Evolutionary conservation across 2,797 vertebrate species (phyloP).

Genomic region (Chaetodon trifasciatus): DNA sequence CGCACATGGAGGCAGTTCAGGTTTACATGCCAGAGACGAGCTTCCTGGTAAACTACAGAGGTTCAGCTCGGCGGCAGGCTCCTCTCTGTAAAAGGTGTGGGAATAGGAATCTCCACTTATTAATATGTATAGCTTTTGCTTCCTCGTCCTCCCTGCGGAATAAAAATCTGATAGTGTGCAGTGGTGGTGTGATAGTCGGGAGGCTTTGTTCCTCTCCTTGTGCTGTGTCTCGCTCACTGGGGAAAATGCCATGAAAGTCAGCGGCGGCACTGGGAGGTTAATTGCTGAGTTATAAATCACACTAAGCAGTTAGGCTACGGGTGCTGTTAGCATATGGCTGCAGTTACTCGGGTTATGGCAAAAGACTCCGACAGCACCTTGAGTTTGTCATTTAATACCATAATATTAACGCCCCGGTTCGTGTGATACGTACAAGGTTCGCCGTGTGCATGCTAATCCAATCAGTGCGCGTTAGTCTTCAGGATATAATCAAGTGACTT

Average conservation of each 20-base stretch:
- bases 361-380: background rate
- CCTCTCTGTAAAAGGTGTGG: conserved; percentile 39
- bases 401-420: background rate
- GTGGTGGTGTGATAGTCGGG: conserved; percentile 25
- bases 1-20: conserved; percentile 19
- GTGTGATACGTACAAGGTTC: background rate
- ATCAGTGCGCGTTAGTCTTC: conserved; percentile 5
- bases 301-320: conserved; percentile 43
- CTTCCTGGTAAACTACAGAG: conserved; percentile 25
- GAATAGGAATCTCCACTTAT: conserved; percentile 57
- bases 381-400: conserved; percentile 16
- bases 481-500: conserved; percentile 18
- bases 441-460: conserved; percentile 7
- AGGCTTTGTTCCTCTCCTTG: conserved; percentile 48
- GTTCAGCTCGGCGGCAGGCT: conserved; percentile 18
- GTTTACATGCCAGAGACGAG: conserved; percentile 14
- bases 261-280: conserved; percentile 65
- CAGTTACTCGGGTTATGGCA: conserved; percentile 24
- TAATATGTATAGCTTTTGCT: conserved; percentile 72
- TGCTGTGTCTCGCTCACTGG: conserved; percentile 31
- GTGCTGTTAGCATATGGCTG: conserved; percentile 33
- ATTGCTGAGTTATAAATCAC: conserved; percentile 74
- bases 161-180: conserved; percentile 44
- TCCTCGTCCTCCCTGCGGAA: conserved; percentile 50
- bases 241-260: conserved; percentile 61